Evolutionary conservation across 2,888 invertebrate species (phyloP).

Genomic region (Empis stercorea): DNA sequence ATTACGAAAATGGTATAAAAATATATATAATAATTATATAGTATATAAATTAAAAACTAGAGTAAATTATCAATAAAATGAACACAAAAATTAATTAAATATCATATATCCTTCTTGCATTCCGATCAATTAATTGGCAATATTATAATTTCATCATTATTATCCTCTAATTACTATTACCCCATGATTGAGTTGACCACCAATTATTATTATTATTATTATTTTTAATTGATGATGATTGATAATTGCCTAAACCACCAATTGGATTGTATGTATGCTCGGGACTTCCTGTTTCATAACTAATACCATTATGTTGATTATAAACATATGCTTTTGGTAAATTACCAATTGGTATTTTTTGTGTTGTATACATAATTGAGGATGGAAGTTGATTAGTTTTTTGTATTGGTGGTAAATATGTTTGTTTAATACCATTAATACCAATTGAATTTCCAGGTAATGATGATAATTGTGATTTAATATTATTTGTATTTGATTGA

Average conservation of each 20-base stretch:
- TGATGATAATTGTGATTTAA: not conserved
- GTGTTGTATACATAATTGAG: constrained; percentile 11
- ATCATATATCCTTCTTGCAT: not conserved
- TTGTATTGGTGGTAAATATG: constrained; percentile 11
- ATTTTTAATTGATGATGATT: not conserved
- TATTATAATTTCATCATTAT: not conserved
- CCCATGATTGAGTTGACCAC: not conserved
- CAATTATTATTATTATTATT: not conserved
- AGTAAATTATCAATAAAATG: too few relatives aligned
- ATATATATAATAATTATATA: too few relatives aligned
- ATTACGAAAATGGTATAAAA: too few relatives aligned
- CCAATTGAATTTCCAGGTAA: not conserved
- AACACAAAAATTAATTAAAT: too few relatives aligned
- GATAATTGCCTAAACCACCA: not conserved
- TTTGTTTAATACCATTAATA: not conserved
- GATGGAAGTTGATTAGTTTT: constrained; percentile 3
- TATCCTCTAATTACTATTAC: not conserved
- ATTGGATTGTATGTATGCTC: constrained; percentile 13
- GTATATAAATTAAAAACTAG: too few relatives aligned
- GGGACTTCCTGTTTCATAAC: constrained; percentile 29
- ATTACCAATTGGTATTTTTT: constrained; percentile 14
- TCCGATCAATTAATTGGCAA: not conserved
- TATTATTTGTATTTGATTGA: not conserved
- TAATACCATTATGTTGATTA: constrained; percentile 34
- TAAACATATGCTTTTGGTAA: constrained; percentile 32